Conservation (phyloP, 2,113 vertebrate species). For the Galeopterus variegatus region DNA sequence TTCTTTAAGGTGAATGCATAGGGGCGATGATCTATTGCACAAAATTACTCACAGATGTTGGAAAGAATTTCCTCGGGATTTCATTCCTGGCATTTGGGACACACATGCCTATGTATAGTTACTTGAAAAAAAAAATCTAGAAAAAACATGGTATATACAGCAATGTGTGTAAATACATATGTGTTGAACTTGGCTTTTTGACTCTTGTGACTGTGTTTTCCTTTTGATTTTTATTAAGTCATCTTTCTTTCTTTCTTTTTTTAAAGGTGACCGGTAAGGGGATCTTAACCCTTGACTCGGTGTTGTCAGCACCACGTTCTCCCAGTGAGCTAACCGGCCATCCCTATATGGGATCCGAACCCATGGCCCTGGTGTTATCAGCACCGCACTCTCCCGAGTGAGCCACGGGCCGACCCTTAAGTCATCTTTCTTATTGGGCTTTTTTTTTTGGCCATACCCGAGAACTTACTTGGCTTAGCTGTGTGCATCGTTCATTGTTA, state of each 20-base stretch:
- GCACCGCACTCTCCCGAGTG: no score
- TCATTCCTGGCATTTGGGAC: slow-evolving; percentile 80
- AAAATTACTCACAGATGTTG: slow-evolving; percentile 79
- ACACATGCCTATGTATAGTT: slow-evolving; percentile 73
- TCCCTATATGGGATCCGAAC: no score
- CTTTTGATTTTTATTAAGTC: slow-evolving; percentile 38
- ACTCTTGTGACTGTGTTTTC: slow-evolving; percentile 37
- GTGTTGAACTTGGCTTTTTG: slow-evolving; percentile 28
- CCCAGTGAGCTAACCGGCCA: no score
- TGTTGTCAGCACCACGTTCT: no score
- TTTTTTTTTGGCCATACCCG: not conserved
- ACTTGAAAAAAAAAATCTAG: slow-evolving; percentile 18
- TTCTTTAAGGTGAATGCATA: slow-evolving; percentile 67
- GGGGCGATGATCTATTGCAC: slow-evolving; percentile 64
- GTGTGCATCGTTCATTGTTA: not conserved
- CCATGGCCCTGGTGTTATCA: no score
- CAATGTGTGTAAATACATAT: slow-evolving; percentile 36
- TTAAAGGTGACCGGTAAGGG: no score
- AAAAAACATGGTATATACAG: not conserved
- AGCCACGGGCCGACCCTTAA: not conserved
- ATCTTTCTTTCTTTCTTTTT: not conserved
- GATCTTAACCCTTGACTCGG: no score
- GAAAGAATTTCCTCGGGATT: slow-evolving; percentile 81
- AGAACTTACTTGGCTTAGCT: not conserved
- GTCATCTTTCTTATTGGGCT: not conserved